Percentiles rank a stretch among this genome's conserved stretches.
Evolutionary conservation across 1,140 invertebrate genomes (phyloP).

Genomic region (Drosophila watanabei): DNA sequence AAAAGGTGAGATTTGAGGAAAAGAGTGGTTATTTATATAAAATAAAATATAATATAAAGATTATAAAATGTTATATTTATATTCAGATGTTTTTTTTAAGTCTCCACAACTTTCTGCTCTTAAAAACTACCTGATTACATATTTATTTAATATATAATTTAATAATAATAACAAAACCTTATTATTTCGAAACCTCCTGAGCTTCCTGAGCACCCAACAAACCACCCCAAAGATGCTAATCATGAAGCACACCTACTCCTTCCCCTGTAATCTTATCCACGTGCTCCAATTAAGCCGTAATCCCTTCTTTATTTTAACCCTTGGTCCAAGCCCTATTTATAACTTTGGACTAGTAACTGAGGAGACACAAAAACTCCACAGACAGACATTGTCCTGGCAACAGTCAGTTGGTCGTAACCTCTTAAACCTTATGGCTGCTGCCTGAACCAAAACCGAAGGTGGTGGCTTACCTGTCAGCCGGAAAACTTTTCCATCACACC

Average conservation of each 20-base stretch:
- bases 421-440: slow-evolving; percentile 18
- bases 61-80: neutral
- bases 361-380: neutral
- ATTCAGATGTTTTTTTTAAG: neutral
- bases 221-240: neutral
- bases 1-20: no score
- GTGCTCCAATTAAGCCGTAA: slow-evolving; percentile 36
- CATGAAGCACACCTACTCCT: neutral
- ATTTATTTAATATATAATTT: neutral
- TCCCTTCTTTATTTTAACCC: slow-evolving; percentile 17
- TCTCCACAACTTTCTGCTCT: neutral
- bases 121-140: neutral
- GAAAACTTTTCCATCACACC: slow-evolving; percentile 25
- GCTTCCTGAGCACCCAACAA: neutral
- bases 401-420: slow-evolving; percentile 5
- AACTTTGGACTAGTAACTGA: neutral
- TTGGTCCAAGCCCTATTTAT: slow-evolving; percentile 14
- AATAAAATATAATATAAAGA: neutral
- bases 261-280: neutral
- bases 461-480: slow-evolving; percentile 9
- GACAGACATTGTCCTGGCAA: slow-evolving; percentile 20
- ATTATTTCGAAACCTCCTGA: neutral
- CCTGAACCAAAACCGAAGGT: slow-evolving; percentile 2
- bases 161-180: no score
- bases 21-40: neutral